Percentiles rank a stretch among this genome's conserved stretches.
Evolutionary conservation across 2,888 invertebrate genomes (phyloP).

Genomic region (Lasioglossum calceatum): DNA sequence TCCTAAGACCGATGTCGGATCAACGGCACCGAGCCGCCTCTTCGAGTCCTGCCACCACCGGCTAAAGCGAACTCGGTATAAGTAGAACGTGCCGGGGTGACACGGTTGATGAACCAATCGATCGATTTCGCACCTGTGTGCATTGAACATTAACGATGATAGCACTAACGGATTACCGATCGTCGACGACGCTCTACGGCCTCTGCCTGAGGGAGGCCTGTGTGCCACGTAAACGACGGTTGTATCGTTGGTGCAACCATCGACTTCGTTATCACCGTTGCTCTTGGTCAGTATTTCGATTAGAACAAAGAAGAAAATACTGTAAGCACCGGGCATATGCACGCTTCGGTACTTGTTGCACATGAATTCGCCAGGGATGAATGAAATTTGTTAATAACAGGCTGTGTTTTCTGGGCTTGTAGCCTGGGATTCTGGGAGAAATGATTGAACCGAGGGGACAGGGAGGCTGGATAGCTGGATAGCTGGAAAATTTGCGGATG

Average conservation of each 20-base stretch:
- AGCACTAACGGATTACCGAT: conserved; percentile 21
- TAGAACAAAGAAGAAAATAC: not conserved
- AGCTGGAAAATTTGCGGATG: not conserved
- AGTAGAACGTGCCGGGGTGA: conserved; percentile 51
- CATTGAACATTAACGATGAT: conserved; percentile 25
- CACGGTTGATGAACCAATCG: conserved; percentile 53
- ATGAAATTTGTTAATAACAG: not conserved
- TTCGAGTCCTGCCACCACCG: not conserved
- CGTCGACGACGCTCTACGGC: not conserved
- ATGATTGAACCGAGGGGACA: not conserved
- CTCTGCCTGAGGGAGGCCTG: not conserved
- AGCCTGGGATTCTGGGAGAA: too few relatives aligned
- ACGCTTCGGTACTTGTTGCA: conserved; percentile 46
- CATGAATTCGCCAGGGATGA: not conserved
- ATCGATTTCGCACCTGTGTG: conserved; percentile 50
- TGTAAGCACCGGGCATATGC: not conserved
- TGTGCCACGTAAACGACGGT: too few relatives aligned
- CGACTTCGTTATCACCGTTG: not conserved
- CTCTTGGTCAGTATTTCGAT: not conserved
- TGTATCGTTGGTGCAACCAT: not conserved
- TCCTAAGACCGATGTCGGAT: conserved; percentile 38
- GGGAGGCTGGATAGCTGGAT: too few relatives aligned
- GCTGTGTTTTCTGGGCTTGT: not conserved
- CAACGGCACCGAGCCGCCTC: conserved; percentile 11
- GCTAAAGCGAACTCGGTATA: conserved; percentile 33